These are phyloP conservation scores for Protaetia brevitarsis DNA, from an alignment of 1,140 invertebrate genomes.

Conservation along the genomic window DNA sequence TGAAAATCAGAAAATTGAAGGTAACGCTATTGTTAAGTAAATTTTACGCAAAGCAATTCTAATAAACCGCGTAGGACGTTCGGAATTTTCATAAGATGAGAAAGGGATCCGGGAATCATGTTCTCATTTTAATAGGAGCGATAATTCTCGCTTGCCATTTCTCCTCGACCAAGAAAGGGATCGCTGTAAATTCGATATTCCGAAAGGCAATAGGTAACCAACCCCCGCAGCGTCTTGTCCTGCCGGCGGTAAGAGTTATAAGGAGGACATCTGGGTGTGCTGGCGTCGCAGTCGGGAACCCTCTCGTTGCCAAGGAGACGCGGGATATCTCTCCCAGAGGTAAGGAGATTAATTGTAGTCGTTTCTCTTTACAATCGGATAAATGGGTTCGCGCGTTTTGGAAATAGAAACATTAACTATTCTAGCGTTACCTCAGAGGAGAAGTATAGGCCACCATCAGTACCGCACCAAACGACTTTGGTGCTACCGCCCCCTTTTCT, in stretches of 20 bases:
- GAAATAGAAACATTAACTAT: conserved; percentile 47
- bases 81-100: background rate
- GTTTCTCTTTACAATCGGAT: conserved; percentile 46
- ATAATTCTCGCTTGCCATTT: background rate
- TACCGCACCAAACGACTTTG: conserved; percentile 20
- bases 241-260: conserved; percentile 22
- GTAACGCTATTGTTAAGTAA: no score
- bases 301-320: conserved; percentile 38
- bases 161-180: background rate
- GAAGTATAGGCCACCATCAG: conserved; percentile 24
- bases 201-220: background rate
- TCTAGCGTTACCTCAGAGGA: conserved; percentile 25
- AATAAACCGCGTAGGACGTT: no score
- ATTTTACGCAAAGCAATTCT: no score
- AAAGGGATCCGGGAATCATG: background rate
- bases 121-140: background rate
- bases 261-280: conserved; percentile 32
- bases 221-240: background rate
- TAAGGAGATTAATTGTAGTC: conserved; percentile 46
- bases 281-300: conserved; percentile 31
- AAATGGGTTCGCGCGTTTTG: conserved; percentile 43
- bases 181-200: conserved; percentile 21
- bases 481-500: conserved; percentile 21
- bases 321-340: conserved; percentile 44
- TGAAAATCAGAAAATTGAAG: no score